Conservation (phyloP, 2,888 invertebrate species). For the Trilocha varians region DNA sequence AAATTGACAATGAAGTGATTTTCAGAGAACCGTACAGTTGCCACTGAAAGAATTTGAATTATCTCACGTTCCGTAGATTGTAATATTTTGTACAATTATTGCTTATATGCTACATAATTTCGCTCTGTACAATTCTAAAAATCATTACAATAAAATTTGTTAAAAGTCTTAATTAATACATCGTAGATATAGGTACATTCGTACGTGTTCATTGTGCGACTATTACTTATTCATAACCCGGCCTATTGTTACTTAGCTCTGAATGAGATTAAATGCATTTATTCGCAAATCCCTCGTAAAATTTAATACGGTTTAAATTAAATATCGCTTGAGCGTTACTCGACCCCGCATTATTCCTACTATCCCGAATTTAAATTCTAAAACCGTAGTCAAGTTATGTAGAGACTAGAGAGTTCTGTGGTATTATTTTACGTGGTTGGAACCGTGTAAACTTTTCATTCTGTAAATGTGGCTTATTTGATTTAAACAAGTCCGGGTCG, state of each 20-base stretch:
- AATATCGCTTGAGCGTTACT: slow-evolving; percentile 22
- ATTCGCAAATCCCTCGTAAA: slow-evolving; percentile 12
- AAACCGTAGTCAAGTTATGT: slow-evolving; percentile 32
- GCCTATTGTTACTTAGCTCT: background rate
- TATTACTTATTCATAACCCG: background rate
- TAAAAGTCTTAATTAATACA: too few relatives aligned
- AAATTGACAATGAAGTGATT: too few relatives aligned
- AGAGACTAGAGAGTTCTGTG: slow-evolving; percentile 34
- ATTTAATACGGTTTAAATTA: slow-evolving; percentile 16
- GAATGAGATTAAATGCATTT: slow-evolving; percentile 13
- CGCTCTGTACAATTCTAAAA: too few relatives aligned
- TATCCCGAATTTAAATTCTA: slow-evolving; percentile 34
- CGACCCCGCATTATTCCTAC: slow-evolving; percentile 19
- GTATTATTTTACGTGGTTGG: slow-evolving; percentile 41
- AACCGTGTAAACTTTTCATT: slow-evolving; percentile 38
- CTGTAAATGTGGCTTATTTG: slow-evolving; percentile 41
- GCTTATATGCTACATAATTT: too few relatives aligned
- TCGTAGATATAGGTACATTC: too few relatives aligned
- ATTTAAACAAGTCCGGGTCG: slow-evolving; percentile 29
- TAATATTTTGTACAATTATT: too few relatives aligned
- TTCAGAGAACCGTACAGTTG: too few relatives aligned
- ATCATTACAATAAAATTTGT: too few relatives aligned
- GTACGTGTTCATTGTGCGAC: background rate
- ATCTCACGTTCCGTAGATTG: too few relatives aligned
- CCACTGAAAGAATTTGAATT: too few relatives aligned